Percentiles rank a stretch among this genome's conserved stretches.
These are phyloP conservation scores for Nasonovia ribisnigri DNA, from an alignment of 2,888 invertebrate species.

Conservation along the genomic window DNA sequence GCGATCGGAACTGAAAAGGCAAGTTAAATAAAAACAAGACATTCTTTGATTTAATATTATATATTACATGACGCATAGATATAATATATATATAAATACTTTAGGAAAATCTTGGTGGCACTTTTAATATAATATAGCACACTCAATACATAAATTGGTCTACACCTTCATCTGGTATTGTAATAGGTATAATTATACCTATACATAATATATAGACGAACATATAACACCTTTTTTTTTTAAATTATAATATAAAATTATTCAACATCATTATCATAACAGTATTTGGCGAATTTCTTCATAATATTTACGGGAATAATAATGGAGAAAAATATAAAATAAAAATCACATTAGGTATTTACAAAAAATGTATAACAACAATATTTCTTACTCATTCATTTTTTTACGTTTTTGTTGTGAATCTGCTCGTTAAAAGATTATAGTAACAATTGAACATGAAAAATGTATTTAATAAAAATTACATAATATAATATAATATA, in stretches of 20 bases:
- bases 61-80: neutral
- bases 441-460: constrained; percentile 23
- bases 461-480: constrained; percentile 47
- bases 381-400: constrained; percentile 4
- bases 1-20: neutral
- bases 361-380: constrained; percentile 58
- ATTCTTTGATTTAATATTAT: neutral
- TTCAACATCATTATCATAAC: constrained; percentile 60
- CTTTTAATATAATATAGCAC: constrained; percentile 25
- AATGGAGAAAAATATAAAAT: constrained; percentile 37
- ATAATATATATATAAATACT: constrained; percentile 37
- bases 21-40: neutral
- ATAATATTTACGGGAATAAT: constrained; percentile 49
- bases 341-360: constrained; percentile 57
- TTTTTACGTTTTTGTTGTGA: neutral
- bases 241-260: constrained; percentile 50
- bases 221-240: constrained; percentile 39
- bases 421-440: constrained; percentile 13
- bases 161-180: constrained; percentile 24
- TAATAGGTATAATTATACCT: no score
- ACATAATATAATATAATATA: neutral
- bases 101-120: constrained; percentile 49
- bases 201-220: constrained; percentile 21
- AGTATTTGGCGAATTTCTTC: constrained; percentile 56
- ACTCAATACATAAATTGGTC: constrained; percentile 39